Evolutionary conservation across 2,888 invertebrate species (phyloP).

Genomic region (Lacanobia oleracea): DNA sequence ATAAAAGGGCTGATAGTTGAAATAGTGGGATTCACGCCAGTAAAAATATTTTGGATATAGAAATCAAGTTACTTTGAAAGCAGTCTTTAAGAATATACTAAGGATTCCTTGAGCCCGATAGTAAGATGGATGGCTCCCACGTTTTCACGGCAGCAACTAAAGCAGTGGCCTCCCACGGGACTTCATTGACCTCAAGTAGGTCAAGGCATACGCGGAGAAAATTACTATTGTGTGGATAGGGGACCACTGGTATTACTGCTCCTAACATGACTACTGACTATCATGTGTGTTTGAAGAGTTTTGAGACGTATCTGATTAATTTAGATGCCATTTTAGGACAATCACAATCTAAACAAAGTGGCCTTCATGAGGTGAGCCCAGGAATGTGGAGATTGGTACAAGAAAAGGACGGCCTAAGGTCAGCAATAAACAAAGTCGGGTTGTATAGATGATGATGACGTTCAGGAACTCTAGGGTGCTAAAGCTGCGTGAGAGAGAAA

Average conservation of each 20-base stretch:
- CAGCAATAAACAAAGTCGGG: too few relatives aligned
- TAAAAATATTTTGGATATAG: slow-evolving; percentile 1
- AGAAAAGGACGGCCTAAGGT: neutral
- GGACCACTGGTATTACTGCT: slow-evolving; percentile 1
- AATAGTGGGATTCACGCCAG: neutral
- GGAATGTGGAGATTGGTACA: too few relatives aligned
- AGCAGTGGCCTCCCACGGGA: slow-evolving; percentile 51
- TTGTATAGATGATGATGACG: too few relatives aligned
- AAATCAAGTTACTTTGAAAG: slow-evolving; percentile 23
- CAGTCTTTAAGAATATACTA: slow-evolving; percentile 39
- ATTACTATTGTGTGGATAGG: slow-evolving; percentile 44
- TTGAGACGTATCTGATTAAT: neutral
- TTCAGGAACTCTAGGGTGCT: neutral
- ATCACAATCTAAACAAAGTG: neutral
- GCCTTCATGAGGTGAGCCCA: neutral
- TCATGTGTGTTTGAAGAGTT: neutral
- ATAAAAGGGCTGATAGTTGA: neutral
- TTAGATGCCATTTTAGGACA: neutral
- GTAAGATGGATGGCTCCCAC: slow-evolving; percentile 57
- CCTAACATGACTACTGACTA: neutral
- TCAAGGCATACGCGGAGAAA: slow-evolving; percentile 53
- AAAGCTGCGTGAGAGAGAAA: too few relatives aligned
- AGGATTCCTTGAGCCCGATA: slow-evolving; percentile 34
- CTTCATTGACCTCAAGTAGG: slow-evolving; percentile 53
- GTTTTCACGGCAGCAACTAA: slow-evolving; percentile 46